Conservation (phyloP, 1,140 invertebrate species). For the Drosophila orosa region DNA sequence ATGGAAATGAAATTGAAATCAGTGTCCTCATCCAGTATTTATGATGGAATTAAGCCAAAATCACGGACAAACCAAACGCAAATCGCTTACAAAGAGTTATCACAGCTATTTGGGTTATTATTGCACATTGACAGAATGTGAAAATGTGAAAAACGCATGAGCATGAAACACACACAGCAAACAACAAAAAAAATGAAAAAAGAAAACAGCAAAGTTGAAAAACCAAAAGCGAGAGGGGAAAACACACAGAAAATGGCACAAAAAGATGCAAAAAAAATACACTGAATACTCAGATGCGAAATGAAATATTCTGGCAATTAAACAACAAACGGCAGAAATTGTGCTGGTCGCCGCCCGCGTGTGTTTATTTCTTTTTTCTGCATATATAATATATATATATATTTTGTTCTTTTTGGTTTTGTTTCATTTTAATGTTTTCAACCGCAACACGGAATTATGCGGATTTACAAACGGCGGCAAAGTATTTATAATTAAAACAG, state of each 20-base stretch:
- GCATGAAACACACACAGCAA: background rate
- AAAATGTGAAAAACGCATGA: slow-evolving; percentile 37
- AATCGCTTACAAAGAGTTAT: slow-evolving; percentile 54
- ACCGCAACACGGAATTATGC: slow-evolving; percentile 74
- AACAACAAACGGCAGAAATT: slow-evolving; percentile 51
- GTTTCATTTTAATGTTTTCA: slow-evolving; percentile 57
- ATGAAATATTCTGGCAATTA: slow-evolving; percentile 80
- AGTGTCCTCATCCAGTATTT: slow-evolving; percentile 39
- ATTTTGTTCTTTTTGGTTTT: slow-evolving; percentile 15
- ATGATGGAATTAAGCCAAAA: slow-evolving; percentile 40
- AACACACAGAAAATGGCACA: slow-evolving; percentile 36
- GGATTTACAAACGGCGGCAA: slow-evolving; percentile 56
- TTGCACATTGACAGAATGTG: slow-evolving; percentile 44
- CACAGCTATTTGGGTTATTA: slow-evolving; percentile 45
- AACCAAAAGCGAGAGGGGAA: slow-evolving; percentile 9
- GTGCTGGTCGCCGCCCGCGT: slow-evolving; percentile 12
- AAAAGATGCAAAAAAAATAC: slow-evolving; percentile 9
- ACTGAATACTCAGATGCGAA: slow-evolving; percentile 50
- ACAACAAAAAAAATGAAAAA: slow-evolving; percentile 19
- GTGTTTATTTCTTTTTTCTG: slow-evolving; percentile 9
- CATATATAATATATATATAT: background rate
- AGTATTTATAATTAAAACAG: slow-evolving; percentile 72
- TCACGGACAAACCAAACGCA: slow-evolving; percentile 25
- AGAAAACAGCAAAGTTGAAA: slow-evolving; percentile 12
- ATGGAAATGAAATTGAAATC: background rate